Evolutionary conservation across 2,888 invertebrate species (phyloP), one percentile per base, ranked within the genome.

Genomic region (Ctena decussata): DNA sequence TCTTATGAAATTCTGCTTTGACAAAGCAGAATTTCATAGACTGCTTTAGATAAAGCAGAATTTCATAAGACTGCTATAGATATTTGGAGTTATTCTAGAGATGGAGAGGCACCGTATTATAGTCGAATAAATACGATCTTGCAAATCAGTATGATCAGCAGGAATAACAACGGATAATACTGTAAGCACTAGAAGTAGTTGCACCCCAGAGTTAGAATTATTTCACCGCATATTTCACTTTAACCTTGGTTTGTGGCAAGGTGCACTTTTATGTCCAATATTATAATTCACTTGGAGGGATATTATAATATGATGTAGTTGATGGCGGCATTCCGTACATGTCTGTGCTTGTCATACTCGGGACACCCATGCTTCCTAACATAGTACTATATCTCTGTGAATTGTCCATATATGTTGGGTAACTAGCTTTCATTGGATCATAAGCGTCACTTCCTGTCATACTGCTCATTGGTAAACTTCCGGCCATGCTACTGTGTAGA

Each of bases 381-480:
- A 84, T 82, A 8, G 72, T 84, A 49, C 72, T 77, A 65, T 84
- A 88, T 5, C 88, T 75, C 32, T 80, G 71, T 11, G 88, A 82
- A 65, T 57, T 81, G 77, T 88, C 88, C 84, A 84, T 88, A 74
- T 88, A 88, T 21, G 88, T 82, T 1, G 89, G 84, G 77, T 89
- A 89, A n/a, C 74, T 79, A 11, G 84, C 39, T 74, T 89, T 89
- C 85, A 89, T 82, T 30, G 65, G 84, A 41, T 89, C 89, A 73
- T 86, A 89, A 24, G 82, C 71, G 32, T 89, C 89, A 72, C 80
- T 83, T 37, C 76, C 81, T 41, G 80, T 69, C 44, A 86, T 49
- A 24, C 80, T 73, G 60, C 74, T 80, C n/a, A 80, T 46, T 27
- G 44, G 44, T 41, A 44, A 44, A 72, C 44, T 30, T 27, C 44